Evolutionary conservation across 2,113 vertebrate species (phyloP).

Genomic region (Odontophorus gujanensis): DNA sequence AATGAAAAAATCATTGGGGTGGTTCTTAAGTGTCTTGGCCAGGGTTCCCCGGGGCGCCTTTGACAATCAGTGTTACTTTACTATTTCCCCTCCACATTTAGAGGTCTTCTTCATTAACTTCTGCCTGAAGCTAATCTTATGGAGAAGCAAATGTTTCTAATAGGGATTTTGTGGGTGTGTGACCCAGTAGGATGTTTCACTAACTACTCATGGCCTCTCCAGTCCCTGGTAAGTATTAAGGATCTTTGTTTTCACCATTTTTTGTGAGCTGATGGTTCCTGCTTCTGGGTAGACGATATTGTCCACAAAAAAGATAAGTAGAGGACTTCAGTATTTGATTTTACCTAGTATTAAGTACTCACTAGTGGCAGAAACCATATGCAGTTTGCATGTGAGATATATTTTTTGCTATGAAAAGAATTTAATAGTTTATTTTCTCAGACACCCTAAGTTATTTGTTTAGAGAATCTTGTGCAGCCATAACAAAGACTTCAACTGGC

Average conservation of each 20-base stretch:
- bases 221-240: not conserved
- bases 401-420: not conserved
- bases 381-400: not conserved
- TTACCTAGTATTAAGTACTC: not conserved
- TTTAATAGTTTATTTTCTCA: not conserved
- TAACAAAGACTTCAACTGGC: not conserved
- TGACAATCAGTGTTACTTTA: not conserved
- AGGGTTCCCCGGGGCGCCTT: conserved; percentile 51
- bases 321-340: not conserved
- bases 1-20: conserved; percentile 55
- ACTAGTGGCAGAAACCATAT: not conserved
- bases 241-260: not conserved
- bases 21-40: conserved; percentile 49
- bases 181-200: not conserved
- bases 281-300: not conserved
- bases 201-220: not conserved
- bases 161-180: not conserved
- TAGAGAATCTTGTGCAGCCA: not conserved
- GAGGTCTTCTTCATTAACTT: conserved; percentile 26
- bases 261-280: not conserved
- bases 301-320: not conserved
- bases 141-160: not conserved
- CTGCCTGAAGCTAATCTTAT: not conserved
- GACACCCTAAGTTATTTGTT: not conserved
- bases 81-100: not conserved